phyloP scores from a whole-genome alignment of 2,113 vertebrate genomes.

The Thunnus thynnus region DNA sequence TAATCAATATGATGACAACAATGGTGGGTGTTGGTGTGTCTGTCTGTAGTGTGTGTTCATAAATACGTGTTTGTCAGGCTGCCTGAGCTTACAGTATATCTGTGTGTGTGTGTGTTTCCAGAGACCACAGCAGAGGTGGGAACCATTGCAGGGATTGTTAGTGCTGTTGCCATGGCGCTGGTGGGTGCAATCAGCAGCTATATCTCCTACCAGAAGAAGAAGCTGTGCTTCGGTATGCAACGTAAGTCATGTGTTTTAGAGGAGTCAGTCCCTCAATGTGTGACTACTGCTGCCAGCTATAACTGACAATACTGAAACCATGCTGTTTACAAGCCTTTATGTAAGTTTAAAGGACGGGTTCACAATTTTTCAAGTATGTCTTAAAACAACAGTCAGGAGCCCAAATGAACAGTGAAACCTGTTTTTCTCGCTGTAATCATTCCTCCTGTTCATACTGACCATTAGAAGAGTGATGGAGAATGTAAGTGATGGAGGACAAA shows the following conservation, averaged over 20 bases:
- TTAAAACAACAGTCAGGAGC: no score
- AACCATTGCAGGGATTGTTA: constrained; percentile 92
- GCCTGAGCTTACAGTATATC: neutral
- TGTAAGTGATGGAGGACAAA: no score
- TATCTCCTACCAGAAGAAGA: constrained; percentile 98
- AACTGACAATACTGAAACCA: no score
- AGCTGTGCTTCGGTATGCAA: constrained; percentile 95
- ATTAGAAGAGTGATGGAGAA: no score
- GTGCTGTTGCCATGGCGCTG: constrained; percentile 91
- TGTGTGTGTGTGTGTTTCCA: constrained; percentile 46
- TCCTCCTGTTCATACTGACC: no score
- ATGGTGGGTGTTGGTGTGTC: constrained; percentile 30
- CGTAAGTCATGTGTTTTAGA: constrained; percentile 82
- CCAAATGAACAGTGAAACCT: no score
- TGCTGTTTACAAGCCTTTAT: no score
- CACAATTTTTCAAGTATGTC: no score
- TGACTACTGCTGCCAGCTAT: no score
- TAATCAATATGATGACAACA: constrained; percentile 50
- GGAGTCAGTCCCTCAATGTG: neutral
- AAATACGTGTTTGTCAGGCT: neutral
- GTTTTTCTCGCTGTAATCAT: no score
- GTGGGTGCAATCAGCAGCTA: constrained; percentile 93
- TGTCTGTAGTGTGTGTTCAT: neutral
- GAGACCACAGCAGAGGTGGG: constrained; percentile 85
- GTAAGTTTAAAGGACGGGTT: no score